Evolutionary conservation across 2,113 vertebrate species (phyloP), one percentile per base, ranked within the genome.

Genomic region (Nannobrachium achirus): DNA sequence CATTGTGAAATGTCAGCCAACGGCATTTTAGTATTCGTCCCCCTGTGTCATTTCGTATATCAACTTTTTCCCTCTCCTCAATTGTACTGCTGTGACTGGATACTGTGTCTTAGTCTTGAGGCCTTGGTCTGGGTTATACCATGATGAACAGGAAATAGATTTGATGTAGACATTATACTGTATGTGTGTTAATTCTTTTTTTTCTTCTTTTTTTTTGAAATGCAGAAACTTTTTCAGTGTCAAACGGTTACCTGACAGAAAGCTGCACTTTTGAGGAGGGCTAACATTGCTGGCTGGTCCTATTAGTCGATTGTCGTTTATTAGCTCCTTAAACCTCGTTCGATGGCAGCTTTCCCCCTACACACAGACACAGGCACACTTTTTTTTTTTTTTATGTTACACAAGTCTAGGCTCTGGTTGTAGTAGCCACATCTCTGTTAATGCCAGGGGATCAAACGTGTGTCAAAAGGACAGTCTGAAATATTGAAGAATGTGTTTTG

Each of bases 401-500:
- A 63, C 19, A 10, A 25, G 66, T 79, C 66, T 74, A 66, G 73
- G 65, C 59, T 50, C 33, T 7, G 40, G 63, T 64, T 11, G 4
- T 53, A 75, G n/a, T 65, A 41, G 1, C 50, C 44, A 14, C 49
- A 1, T 61, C 63, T 75, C 66, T 19, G 46, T 62, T 60, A 45
- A 53, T 16, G 52, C 5, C 68, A 55, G 56, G 72, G 73, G 65
- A 59, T 25, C 15, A 41, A 59, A 42, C n/a, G 44, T 0, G 9
- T 73, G 59, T 18, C 10, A 38, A 59, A n/a, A 33, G 55, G 51
- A 70, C 75, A 64, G 76, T 64, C 78, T 75, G 64, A 14, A 45
- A 80, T 72, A 62, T 71, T 64, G 71, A 87, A 66, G 85, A 91
- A 88, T 90, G 85, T 89, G 66, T 76, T 75, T 73, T 57, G 42